These are phyloP conservation scores for Procavia capensis DNA, from an alignment of 2,113 vertebrate species.

Conservation along the genomic window DNA sequence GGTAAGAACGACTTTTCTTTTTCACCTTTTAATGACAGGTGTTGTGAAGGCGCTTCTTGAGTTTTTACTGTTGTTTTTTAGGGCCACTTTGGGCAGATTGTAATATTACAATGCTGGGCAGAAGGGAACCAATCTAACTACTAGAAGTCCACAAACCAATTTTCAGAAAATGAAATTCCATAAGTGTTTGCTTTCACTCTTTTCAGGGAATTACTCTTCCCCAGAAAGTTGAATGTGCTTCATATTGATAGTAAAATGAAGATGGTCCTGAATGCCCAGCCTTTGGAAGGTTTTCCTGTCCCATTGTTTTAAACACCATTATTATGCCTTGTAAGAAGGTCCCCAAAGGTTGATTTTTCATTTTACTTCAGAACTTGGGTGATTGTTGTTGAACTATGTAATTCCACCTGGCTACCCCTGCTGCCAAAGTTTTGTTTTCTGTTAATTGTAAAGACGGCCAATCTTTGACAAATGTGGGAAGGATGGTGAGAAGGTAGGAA, in stretches of 20 bases:
- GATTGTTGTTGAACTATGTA: neutral
- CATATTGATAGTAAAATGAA: neutral
- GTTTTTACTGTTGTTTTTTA: neutral
- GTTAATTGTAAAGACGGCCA: neutral
- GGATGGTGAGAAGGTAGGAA: neutral
- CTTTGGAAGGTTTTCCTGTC: constrained; percentile 71
- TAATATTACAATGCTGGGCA: neutral
- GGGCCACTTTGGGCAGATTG: neutral
- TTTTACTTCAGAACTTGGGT: constrained; percentile 45
- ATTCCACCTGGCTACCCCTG: neutral
- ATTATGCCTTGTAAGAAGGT: constrained; percentile 23
- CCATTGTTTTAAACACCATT: constrained; percentile 57
- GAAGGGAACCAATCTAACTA: neutral
- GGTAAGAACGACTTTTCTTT: constrained; percentile 84
- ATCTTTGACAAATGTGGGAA: neutral
- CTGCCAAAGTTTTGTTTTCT: neutral
- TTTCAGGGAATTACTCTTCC: constrained; percentile 36
- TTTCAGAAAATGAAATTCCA: neutral
- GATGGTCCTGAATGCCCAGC: constrained; percentile 50
- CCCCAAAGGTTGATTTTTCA: neutral
- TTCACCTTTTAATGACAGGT: neutral
- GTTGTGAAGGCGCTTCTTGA: accelerated
- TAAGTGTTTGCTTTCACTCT: constrained; percentile 1
- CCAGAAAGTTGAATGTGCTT: neutral
- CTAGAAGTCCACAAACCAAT: neutral